Base-by-base conservation (phyloP, 2,113 vertebrate genomes). In the Lutjanus erythropterus region DNA sequence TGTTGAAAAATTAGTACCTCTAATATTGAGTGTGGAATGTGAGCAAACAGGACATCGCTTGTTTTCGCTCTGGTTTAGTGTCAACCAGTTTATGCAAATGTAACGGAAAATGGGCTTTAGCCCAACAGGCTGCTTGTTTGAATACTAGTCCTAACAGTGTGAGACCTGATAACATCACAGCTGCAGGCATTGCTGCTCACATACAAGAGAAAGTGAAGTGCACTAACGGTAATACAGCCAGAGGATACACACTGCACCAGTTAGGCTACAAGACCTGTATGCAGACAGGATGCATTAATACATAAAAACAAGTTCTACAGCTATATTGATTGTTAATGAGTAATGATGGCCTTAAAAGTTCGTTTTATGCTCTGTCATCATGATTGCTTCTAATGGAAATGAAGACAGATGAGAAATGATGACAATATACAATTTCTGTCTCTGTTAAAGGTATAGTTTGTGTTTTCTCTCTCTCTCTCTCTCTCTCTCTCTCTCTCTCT, bases 81-180 rank as follows among this genome's bases (percentile, higher is more conserved):
- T 88, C 72, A 90, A 87, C 84, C 53, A 58, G 72, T 88, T 90
- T 78, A 91, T 93, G 89, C 86, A 93, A 91, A 93, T 90, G 16
- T 37, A 65, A 77, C 67, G 65, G 75, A 85, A 91, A 80, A 80
- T 31, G 39, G 60, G 61, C 55, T 25, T 58, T 15, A 67, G 44
- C 60, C 80, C 73, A 80, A 67, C 52, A 23, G 67, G 14, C 61
- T 47, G 46, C 70, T 78, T 71, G 70, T 90, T 84, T 87, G 50
- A 88, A 75, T 70, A 64, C 62, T 66, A 29, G 64, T 80, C 47
- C 49, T 53, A 75, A 76, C 84, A 31, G 79, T 80, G 75, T 6
- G n/a, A 41, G 49, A 41, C 55, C 60, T 80, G 86, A 85, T 88
- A 86, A 75, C 70, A 81, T 86, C 81, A 44, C 3, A 55, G 87